phyloP scores from a whole-genome alignment of 2,113 vertebrate species.

The Aleadryas rufinucha region DNA sequence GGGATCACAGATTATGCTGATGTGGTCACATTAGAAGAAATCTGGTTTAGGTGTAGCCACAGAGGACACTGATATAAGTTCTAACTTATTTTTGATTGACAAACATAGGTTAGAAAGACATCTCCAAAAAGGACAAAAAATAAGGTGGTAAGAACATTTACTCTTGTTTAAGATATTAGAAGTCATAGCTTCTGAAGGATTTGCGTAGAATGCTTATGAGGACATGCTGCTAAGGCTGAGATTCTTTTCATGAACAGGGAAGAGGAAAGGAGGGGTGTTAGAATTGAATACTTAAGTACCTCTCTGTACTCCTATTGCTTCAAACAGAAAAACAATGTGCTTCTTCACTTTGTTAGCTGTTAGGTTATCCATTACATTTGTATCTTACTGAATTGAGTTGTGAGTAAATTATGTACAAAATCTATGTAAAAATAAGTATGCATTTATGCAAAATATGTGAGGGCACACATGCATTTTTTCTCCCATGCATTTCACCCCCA shows the following conservation, averaged over 20 bases:
- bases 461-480: neutral
- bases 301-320: neutral
- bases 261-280: neutral
- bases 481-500: neutral
- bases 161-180: neutral
- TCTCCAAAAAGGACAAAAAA: neutral
- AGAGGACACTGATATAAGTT: neutral
- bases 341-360: neutral
- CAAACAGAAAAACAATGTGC: neutral
- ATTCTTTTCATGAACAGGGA: neutral
- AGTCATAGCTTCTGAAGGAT: neutral
- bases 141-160: neutral
- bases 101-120: neutral
- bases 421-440: neutral
- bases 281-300: neutral
- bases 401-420: neutral
- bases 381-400: neutral
- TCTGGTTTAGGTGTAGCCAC: neutral
- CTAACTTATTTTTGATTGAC: neutral
- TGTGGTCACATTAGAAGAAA: accelerated
- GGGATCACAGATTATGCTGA: accelerated
- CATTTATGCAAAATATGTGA: neutral
- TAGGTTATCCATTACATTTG: neutral
- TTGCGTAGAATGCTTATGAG: neutral
- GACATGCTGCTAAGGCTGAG: neutral